phyloP scores from a whole-genome alignment of 1,140 invertebrate genomes.

The Rhagoletis pomonella region DNA sequence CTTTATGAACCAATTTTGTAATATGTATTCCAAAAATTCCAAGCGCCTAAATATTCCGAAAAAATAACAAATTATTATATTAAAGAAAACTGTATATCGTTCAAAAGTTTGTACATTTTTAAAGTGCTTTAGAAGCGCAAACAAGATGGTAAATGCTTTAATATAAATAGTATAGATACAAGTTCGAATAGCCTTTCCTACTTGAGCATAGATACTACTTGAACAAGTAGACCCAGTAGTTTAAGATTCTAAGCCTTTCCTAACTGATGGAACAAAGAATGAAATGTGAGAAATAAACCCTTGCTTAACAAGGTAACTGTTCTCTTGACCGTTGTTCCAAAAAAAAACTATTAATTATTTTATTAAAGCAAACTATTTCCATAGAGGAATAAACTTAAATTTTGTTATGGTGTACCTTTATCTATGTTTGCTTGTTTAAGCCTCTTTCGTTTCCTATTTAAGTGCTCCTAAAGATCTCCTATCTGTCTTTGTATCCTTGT shows the following conservation, averaged over 20 bases:
- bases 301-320: no score
- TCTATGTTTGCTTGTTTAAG: no score
- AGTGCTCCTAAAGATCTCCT: no score
- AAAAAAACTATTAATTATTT: no score
- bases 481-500: not conserved
- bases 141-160: slow-evolving; percentile 51
- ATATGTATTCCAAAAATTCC: slow-evolving; percentile 28
- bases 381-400: no score
- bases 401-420: no score
- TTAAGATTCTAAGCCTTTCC: not conserved
- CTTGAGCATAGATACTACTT: not conserved
- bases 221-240: no score
- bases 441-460: no score
- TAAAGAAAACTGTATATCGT: slow-evolving; percentile 2
- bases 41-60: not conserved
- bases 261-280: not conserved
- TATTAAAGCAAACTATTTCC: no score
- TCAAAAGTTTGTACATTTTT: slow-evolving; percentile 40
- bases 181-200: slow-evolving; percentile 20
- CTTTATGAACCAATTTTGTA: slow-evolving; percentile 37
- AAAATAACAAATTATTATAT: not conserved
- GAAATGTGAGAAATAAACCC: no score
- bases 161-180: slow-evolving; percentile 23
- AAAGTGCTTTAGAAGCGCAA: slow-evolving; percentile 8
- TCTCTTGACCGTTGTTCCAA: no score